Base-by-base conservation (phyloP, 2,888 invertebrate genomes). In the Agonum fuliginosum region DNA sequence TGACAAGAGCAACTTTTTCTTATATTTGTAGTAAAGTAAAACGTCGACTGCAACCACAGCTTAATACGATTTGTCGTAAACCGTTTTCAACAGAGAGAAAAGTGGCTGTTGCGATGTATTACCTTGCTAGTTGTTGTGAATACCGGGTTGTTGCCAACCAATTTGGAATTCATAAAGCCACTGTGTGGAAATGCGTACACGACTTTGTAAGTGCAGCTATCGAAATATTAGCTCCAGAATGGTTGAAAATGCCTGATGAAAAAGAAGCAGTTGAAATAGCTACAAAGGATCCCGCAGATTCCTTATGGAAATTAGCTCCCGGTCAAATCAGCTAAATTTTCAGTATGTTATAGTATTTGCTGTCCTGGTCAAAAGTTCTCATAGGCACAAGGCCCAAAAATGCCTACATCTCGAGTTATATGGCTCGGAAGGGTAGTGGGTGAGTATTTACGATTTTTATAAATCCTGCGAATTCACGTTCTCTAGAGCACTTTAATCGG, bases 221-320 rank as follows among this genome's bases (percentile, higher is more conserved):
- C 10, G 48, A 20, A 48, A 19, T 48, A 48, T 48, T 48, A 48
- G 48, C 48, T 14, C 48, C 48, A 5, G 20, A 19, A 19, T 48
- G 48, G 19, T 5, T 48, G 20, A 5, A 12, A 17, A 19, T 48
- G 48, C 20, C 48, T 17, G 10, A 5, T 48, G 48, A 48, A 19
- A 10, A 14, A 19, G 48, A 48, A 17, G 48, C 19, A 8, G 10
- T 19, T 19, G 48, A 48, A 19, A 48, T 48, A 17, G 48, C 48
- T 48, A 20, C 14, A 48, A 19, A 4, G 19, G n/a, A n/a, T n/a
- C n/a, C n/a, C n/a, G n/a, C n/a, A n/a, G n/a, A n/a, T n/a, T n/a
- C n/a, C n/a, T n/a, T n/a, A n/a, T n/a, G n/a, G n/a, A n/a, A n/a
- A n/a, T n/a, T n/a, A n/a, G n/a, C n/a, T n/a, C n/a, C n/a, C n/a